phyloP scores from a whole-genome alignment of 2,888 invertebrate genomes.

The Periphyllus acericola region DNA sequence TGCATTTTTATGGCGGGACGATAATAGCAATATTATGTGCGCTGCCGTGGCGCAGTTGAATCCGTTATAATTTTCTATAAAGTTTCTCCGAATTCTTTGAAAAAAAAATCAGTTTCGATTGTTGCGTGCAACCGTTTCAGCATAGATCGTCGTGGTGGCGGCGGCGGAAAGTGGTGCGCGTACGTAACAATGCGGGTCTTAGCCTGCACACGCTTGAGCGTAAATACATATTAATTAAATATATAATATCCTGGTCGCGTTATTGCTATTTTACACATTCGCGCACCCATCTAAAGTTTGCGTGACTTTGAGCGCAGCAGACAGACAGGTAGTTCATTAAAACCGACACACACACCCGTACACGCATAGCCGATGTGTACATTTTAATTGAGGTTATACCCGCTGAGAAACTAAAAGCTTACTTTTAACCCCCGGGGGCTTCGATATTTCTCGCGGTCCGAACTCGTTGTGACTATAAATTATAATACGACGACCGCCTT shows the following conservation, averaged over 20 bases:
- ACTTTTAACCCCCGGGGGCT: not conserved
- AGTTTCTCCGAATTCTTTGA: not conserved
- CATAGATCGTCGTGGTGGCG: too few relatives aligned
- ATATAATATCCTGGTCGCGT: not conserved
- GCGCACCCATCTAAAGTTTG: not conserved
- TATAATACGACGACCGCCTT: too few relatives aligned
- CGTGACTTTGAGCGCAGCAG: constrained; percentile 25
- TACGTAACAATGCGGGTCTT: not conserved
- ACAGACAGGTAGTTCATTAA: constrained; percentile 31
- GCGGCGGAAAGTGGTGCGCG: not conserved
- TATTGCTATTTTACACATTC: not conserved
- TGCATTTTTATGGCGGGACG: not conserved
- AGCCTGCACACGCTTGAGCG: not conserved
- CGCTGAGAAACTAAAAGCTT: not conserved
- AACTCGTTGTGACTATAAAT: not conserved
- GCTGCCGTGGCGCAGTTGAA: not conserved
- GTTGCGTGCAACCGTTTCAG: not conserved
- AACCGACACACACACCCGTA: not conserved
- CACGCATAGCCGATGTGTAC: not conserved
- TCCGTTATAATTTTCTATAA: not conserved
- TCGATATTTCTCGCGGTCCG: not conserved
- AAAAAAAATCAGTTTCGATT: not conserved
- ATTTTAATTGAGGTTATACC: constrained; percentile 22
- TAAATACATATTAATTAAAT: not conserved
- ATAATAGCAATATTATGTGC: not conserved